phyloP scores from a whole-genome alignment of 2,888 invertebrate genomes.

The Sesia apiformis region DNA sequence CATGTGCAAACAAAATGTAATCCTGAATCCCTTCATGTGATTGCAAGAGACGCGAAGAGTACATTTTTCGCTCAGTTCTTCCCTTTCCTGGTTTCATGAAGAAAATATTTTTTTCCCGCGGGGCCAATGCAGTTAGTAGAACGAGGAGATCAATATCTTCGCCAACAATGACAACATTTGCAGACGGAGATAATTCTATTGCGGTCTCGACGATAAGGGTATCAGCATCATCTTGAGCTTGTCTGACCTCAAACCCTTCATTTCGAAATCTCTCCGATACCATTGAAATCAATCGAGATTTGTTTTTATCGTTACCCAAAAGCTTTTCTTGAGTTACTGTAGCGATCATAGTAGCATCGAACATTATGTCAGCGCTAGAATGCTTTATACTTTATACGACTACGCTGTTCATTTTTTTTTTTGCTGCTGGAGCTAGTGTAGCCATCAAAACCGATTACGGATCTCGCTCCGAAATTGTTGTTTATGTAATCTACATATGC shows the following conservation, averaged over 20 bases:
- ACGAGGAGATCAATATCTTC: too few relatives aligned
- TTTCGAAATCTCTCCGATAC: neutral
- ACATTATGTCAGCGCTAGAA: too few relatives aligned
- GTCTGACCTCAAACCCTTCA: too few relatives aligned
- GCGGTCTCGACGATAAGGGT: slow-evolving; percentile 3
- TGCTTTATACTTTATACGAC: too few relatives aligned
- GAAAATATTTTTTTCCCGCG: neutral
- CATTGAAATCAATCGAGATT: slow-evolving; percentile 1
- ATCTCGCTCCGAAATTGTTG: too few relatives aligned
- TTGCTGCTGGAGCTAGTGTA: too few relatives aligned
- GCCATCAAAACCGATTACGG: too few relatives aligned
- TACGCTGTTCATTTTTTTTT: too few relatives aligned
- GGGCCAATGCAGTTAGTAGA: neutral
- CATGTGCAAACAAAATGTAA: neutral
- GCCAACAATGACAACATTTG: too few relatives aligned
- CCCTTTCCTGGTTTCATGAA: neutral
- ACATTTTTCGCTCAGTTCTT: neutral
- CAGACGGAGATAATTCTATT: too few relatives aligned
- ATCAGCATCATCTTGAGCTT: slow-evolving; percentile 3
- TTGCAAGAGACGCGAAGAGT: neutral
- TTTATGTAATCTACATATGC: too few relatives aligned
- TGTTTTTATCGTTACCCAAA: slow-evolving; percentile 6
- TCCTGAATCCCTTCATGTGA: neutral
- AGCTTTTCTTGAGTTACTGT: neutral
- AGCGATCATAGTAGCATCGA: too few relatives aligned